Evolutionary conservation across 2,797 vertebrate species (phyloP).

Genomic region (Parauchenoglanis punctatus): DNA sequence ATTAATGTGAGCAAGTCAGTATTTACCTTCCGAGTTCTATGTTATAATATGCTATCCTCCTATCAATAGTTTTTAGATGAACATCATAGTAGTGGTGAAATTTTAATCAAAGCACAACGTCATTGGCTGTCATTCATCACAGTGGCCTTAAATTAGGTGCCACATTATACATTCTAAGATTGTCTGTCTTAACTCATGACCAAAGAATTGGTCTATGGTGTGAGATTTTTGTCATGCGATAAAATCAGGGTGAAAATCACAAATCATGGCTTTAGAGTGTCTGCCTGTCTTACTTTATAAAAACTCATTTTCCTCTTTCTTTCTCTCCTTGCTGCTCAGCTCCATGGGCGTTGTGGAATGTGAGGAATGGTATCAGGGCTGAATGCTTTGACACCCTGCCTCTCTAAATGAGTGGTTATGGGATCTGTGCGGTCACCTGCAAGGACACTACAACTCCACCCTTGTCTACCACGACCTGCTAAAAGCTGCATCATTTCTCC

Average conservation of each 20-base stretch:
- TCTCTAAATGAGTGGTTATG: conserved; percentile 55
- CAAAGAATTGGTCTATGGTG: neutral
- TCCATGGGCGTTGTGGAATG: conserved; percentile 46
- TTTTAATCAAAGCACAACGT: neutral
- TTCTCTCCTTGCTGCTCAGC: conserved; percentile 26
- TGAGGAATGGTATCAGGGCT: conserved; percentile 48
- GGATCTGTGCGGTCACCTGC: conserved; percentile 55
- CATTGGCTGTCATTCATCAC: neutral
- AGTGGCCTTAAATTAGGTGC: neutral
- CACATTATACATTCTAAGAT: neutral
- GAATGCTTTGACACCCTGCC: conserved; percentile 38
- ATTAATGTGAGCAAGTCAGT: neutral
- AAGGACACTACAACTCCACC: conserved; percentile 29
- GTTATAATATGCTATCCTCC: neutral
- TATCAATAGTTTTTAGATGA: neutral
- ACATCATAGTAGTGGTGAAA: neutral
- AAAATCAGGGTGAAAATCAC: neutral
- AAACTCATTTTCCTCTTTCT: conserved; percentile 14
- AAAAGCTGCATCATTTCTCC: neutral
- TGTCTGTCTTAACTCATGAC: neutral
- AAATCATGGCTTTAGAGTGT: neutral
- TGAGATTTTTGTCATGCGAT: neutral
- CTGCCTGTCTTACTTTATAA: neutral
- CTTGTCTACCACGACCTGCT: conserved; percentile 8
- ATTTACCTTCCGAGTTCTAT: neutral